These are phyloP conservation scores for Drosophila recens DNA, from an alignment of 2,888 invertebrate species.

Conservation along the genomic window DNA sequence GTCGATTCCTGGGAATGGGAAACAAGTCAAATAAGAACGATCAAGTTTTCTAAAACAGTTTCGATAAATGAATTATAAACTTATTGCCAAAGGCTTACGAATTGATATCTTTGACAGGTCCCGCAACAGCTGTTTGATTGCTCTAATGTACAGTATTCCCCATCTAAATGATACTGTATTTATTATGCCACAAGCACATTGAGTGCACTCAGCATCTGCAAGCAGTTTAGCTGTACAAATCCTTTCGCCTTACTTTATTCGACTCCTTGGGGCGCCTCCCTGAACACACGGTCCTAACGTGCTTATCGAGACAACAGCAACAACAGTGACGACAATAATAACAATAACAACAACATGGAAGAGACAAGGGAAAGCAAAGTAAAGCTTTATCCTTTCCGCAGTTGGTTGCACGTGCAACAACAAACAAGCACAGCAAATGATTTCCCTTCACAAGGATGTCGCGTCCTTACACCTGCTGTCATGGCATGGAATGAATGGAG, in stretches of 20 bases:
- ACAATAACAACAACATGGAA: not conserved
- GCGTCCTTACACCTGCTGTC: slow-evolving; percentile 31
- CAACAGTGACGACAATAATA: not conserved
- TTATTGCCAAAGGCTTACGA: not conserved
- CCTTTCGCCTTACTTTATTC: not conserved
- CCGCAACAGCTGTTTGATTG: slow-evolving; percentile 5
- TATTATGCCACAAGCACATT: slow-evolving; percentile 4
- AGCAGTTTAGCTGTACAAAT: slow-evolving; percentile 15
- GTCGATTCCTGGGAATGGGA: not conserved
- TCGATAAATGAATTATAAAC: not conserved
- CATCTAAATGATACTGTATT: slow-evolving; percentile 13
- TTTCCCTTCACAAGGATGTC: slow-evolving; percentile 32
- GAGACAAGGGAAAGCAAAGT: not conserved
- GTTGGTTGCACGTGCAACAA: slow-evolving; percentile 44
- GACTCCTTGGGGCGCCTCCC: not conserved
- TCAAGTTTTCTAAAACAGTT: not conserved
- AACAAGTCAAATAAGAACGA: not conserved
- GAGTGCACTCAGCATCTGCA: slow-evolving; percentile 7
- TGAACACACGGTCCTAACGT: slow-evolving; percentile 11
- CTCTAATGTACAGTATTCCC: not conserved
- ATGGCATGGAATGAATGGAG: slow-evolving; percentile 4
- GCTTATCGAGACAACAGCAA: slow-evolving; percentile 14
- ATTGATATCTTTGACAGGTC: not conserved
- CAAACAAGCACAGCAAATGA: slow-evolving; percentile 35
- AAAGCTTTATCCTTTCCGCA: slow-evolving; percentile 31